phyloP scores from a whole-genome alignment of 23 tunicate species.

The Diplosoma virens region DNA sequence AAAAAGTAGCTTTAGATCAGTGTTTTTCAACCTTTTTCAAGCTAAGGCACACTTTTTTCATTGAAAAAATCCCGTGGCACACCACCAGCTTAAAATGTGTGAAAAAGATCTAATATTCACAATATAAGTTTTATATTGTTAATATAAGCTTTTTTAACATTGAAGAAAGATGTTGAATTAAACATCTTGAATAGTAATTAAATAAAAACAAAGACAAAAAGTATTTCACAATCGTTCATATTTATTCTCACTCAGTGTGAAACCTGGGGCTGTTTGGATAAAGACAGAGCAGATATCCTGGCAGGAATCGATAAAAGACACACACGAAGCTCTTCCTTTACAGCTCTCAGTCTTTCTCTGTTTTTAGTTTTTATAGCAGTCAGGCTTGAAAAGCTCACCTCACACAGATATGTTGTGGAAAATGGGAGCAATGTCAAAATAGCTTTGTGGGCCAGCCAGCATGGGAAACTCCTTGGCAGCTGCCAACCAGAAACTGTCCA shows the following conservation, averaged over 20 bases:
- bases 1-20: too few relatives aligned
- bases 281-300: conserved; percentile 26
- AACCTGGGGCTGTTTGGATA: conserved; percentile 27
- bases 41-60: conserved; percentile 21
- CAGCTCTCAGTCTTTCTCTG: conserved; percentile 22
- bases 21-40: conserved; percentile 7
- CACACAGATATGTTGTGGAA: conserved; percentile 40
- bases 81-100: not conserved
- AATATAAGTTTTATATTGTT: conserved; percentile 12
- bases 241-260: conserved; percentile 23
- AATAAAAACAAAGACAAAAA: conserved; percentile 2
- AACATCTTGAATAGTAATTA: conserved; percentile 8
- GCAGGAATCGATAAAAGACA: conserved; percentile 10
- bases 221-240: conserved; percentile 7
- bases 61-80: conserved; percentile 6
- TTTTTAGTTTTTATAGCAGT: conserved; percentile 11
- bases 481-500: conserved; percentile 20
- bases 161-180: too few relatives aligned
- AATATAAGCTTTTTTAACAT: not conserved
- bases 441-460: conserved; percentile 49
- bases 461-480: conserved; percentile 8
- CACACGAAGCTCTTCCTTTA: conserved; percentile 5
- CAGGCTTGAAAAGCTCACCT: conserved; percentile 25
- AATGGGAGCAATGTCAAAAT: conserved; percentile 42
- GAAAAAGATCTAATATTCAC: not conserved